Evolutionary conservation across 2,797 vertebrate species (phyloP).

Genomic region (Coregonus sp.): DNA sequence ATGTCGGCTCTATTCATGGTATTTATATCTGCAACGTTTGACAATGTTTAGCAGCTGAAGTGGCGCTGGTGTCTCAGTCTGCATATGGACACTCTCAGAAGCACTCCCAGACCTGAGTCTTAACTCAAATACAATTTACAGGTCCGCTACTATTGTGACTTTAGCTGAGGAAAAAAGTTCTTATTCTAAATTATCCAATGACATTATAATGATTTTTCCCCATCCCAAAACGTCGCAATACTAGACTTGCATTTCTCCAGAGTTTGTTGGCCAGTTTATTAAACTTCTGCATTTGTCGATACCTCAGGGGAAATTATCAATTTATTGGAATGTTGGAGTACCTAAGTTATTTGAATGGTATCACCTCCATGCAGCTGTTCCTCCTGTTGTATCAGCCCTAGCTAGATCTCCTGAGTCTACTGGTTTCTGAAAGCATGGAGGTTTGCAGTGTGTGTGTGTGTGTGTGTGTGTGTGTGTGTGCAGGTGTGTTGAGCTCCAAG

Average conservation of each 20-base stretch:
- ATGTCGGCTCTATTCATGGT: too few species aligned
- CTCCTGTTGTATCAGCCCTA: slow-evolving; percentile 48
- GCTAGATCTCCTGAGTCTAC: slow-evolving; percentile 31
- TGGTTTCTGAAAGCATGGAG: slow-evolving; percentile 28
- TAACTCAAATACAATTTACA: background rate
- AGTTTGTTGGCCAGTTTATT: slow-evolving; percentile 58
- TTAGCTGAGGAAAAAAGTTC: slow-evolving; percentile 13
- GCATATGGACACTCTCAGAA: background rate
- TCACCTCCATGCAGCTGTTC: slow-evolving; percentile 65
- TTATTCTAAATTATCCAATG: slow-evolving; percentile 44
- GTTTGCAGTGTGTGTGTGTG: slow-evolving; percentile 6
- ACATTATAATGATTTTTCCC: slow-evolving; percentile 31
- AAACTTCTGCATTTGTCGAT: slow-evolving; percentile 46
- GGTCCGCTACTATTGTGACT: background rate
- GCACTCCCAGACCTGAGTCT: background rate
- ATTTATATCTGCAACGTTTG: too few species aligned
- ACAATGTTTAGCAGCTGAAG: background rate
- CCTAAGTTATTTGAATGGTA: slow-evolving; percentile 62
- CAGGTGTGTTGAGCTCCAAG: slow-evolving; percentile 10
- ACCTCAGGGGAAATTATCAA: slow-evolving; percentile 69
- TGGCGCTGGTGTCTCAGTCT: background rate
- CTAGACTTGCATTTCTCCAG: slow-evolving; percentile 42
- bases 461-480: slow-evolving; percentile 7
- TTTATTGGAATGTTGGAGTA: slow-evolving; percentile 60
- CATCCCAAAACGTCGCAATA: slow-evolving; percentile 32